Evolutionary conservation across 2,888 invertebrate genomes (phyloP), one percentile per base, ranked within the genome.

Genomic region (Epicampocera succincta): DNA sequence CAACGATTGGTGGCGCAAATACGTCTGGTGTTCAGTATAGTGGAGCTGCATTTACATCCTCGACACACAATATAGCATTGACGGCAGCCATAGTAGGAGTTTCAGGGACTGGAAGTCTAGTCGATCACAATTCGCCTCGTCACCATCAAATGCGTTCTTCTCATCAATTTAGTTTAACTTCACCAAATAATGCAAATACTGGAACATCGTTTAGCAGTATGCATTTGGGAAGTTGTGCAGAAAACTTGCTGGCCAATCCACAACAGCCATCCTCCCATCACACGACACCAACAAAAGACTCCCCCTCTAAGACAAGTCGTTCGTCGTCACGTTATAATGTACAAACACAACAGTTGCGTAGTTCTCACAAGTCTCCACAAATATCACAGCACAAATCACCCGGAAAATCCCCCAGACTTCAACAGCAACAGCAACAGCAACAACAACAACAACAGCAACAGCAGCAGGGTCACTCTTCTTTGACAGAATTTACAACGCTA

Each of bases 51-150:
- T 96, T 96, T 88, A 96, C 96, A 1, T 94, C 96, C 8, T 95
- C 96, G 0, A 94, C 95, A 75, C 96, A 96, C 88, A 96, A 96
- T 87, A 94, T 96, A 92, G 95, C 95, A 0, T 90, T 96, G 12
- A 96, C 96, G 0, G 94, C 95, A 11, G 95, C 95, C 1, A 95
- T 96, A 93, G 95, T 96, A 13, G 95, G 95, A 63, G 82, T 74
- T 42, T 75, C 82, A 13, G 93, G 95, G 3, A 68, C 87, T 13
- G 85, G 84, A 46, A 84, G 77, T 29, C 72, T 86, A n/a, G 76
- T 85, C 4, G 93, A 84, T 40, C 82, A 87, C 75, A 86, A 86
- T 83, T 85, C 87, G 3, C 86, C 88, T 3, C 88, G 86, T 50
- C 85, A 86, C 17, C 86, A 86, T 75, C 86, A 87, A 25, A 54